Conservation (phyloP, 1,140 invertebrate species). For the Sycophila sp. region DNA sequence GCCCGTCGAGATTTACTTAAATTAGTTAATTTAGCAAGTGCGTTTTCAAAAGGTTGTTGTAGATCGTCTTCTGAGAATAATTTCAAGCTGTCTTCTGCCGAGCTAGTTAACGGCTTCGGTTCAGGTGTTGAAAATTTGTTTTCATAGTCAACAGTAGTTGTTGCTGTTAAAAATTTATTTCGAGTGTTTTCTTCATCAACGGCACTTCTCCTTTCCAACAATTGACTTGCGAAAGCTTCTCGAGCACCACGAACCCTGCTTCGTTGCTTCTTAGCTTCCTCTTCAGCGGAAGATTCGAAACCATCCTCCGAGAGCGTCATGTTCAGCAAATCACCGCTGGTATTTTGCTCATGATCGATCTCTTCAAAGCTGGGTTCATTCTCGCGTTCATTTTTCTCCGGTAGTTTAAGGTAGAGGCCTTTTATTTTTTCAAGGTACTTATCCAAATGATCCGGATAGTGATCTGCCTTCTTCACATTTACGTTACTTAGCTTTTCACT, state of each 20-base stretch:
- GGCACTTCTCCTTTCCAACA: too few species aligned
- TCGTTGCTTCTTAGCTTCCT: slow-evolving; percentile 17
- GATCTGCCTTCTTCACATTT: not conserved
- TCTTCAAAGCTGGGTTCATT: slow-evolving; percentile 47
- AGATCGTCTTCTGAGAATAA: too few species aligned
- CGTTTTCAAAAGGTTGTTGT: not conserved
- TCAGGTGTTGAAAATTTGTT: too few species aligned
- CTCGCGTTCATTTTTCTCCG: not conserved
- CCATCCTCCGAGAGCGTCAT: slow-evolving; percentile 53
- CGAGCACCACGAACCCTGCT: not conserved
- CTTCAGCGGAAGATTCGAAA: slow-evolving; percentile 25
- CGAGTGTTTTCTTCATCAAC: too few species aligned
- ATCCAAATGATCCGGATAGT: slow-evolving; percentile 39
- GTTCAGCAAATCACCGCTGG: slow-evolving; percentile 56
- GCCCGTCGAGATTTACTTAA: not conserved
- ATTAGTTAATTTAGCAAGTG: not conserved
- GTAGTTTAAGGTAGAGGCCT: slow-evolving; percentile 42
- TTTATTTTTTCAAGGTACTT: slow-evolving; percentile 55
- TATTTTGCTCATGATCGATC: slow-evolving; percentile 54
- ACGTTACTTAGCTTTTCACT: not conserved
- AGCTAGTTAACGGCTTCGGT: too few species aligned
- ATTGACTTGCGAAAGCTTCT: too few species aligned
- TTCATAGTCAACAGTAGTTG: too few species aligned
- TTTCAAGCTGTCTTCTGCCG: too few species aligned
- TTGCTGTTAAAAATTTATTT: too few species aligned